phyloP scores from a whole-genome alignment of 1,140 invertebrate genomes.

The Olivierus martensii region DNA sequence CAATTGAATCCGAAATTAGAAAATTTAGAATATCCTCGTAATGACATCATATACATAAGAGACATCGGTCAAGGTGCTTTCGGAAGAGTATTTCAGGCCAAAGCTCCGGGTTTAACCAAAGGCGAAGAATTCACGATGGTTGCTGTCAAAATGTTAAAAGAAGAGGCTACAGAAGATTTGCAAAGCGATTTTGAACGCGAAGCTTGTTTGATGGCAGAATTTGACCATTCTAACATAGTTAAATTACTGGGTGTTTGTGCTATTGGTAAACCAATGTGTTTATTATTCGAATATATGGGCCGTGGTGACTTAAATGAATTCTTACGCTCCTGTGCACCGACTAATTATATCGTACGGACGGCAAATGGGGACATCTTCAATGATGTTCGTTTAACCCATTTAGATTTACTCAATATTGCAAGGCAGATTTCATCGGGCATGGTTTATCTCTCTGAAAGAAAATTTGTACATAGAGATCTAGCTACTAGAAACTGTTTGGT shows the following conservation, averaged over 20 bases:
- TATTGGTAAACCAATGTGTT: conserved; percentile 79
- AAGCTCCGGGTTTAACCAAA: conserved; percentile 66
- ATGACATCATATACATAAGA: conserved; percentile 86
- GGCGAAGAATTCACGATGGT: conserved; percentile 82
- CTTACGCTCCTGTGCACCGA: conserved; percentile 50
- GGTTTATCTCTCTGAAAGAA: conserved; percentile 85
- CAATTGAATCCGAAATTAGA: conserved; percentile 84
- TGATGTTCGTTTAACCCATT: conserved; percentile 44
- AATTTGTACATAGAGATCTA: conserved; percentile 90
- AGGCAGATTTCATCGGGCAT: conserved; percentile 82
- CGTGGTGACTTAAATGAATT: conserved; percentile 80
- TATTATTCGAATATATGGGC: conserved; percentile 89
- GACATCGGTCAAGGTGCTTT: conserved; percentile 92
- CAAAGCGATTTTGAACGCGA: conserved; percentile 87
- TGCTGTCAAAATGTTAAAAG: conserved; percentile 94
- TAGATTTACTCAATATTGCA: conserved; percentile 66
- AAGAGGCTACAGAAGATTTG: conserved; percentile 86
- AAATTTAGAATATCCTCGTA: conserved; percentile 83
- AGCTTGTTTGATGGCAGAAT: conserved; percentile 78
- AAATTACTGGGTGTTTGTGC: conserved; percentile 82
- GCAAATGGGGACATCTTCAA: conserved; percentile 34
- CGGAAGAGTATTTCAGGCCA: conserved; percentile 85
- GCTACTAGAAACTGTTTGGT: conserved; percentile 93
- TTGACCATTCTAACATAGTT: conserved; percentile 88
- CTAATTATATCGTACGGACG: conserved; percentile 47